A percentile compares a stretch with the other conserved stretches of the same genome.
Evolutionary conservation across 1,140 invertebrate species (phyloP).

Genomic region (Panagrolaimus sp.): DNA sequence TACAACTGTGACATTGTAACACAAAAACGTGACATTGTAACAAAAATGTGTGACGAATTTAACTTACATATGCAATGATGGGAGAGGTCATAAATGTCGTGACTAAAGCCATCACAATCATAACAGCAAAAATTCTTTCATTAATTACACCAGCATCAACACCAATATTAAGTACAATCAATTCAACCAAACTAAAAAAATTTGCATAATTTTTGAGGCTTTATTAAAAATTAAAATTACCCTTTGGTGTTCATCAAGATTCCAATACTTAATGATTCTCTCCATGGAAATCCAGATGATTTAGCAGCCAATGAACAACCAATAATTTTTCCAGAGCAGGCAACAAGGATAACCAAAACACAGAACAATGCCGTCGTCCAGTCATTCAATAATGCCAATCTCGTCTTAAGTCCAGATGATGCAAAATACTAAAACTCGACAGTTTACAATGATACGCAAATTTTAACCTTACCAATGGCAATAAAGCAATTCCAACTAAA

Average conservation of each 20-base stretch:
- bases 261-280: constrained; percentile 26
- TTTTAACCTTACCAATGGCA: constrained; percentile 24
- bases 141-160: constrained; percentile 27
- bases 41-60: no score
- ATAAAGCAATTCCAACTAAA: constrained; percentile 22
- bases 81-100: constrained; percentile 31
- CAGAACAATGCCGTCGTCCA: constrained; percentile 16
- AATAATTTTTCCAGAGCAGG: constrained; percentile 28
- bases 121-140: constrained; percentile 24
- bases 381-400: constrained; percentile 23
- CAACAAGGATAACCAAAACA: constrained; percentile 25
- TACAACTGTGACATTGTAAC: no score
- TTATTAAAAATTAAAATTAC: not conserved
- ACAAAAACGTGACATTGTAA: no score
- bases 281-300: constrained; percentile 26
- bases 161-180: constrained; percentile 34
- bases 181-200: constrained; percentile 20
- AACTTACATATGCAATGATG: constrained; percentile 14
- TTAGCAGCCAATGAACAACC: constrained; percentile 24
- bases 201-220: not conserved
- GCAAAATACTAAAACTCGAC: constrained; percentile 22
- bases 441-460: not conserved
- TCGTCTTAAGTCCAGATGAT: constrained; percentile 29
- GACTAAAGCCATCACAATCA: constrained; percentile 28
- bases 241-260: constrained; percentile 31